These are phyloP conservation scores for Acrobasis suavella DNA, from an alignment of 2,888 invertebrate genomes.

Conservation along the genomic window DNA sequence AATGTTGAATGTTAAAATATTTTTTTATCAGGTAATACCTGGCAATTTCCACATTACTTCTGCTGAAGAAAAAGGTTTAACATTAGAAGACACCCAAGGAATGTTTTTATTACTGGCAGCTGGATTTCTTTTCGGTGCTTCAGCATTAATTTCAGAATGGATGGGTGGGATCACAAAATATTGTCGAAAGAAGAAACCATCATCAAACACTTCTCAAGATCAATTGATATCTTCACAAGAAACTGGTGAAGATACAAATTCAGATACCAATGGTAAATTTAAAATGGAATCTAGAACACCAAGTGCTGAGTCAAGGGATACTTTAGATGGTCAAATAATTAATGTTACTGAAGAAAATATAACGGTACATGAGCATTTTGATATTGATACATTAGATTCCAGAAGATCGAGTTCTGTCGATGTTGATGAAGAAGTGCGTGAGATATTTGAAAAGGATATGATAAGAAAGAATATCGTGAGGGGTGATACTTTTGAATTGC, in stretches of 20 bases:
- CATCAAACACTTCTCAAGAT: constrained; percentile 43
- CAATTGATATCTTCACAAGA: constrained; percentile 46
- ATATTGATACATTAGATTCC: constrained; percentile 48
- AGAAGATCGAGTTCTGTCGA: constrained; percentile 69
- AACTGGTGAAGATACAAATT: constrained; percentile 29
- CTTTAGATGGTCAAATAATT: constrained; percentile 63
- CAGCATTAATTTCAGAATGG: constrained; percentile 86
- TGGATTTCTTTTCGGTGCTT: constrained; percentile 85
- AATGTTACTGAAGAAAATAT: constrained; percentile 61
- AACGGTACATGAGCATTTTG: constrained; percentile 55
- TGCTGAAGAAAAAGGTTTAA: constrained; percentile 87
- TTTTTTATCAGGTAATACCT: constrained; percentile 60
- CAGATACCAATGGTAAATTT: constrained; percentile 40
- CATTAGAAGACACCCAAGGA: constrained; percentile 90
- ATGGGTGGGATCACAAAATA: constrained; percentile 86
- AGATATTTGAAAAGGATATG: constrained; percentile 65
- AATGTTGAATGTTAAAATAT: background rate
- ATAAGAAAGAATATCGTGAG: constrained; percentile 40
- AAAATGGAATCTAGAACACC: constrained; percentile 45
- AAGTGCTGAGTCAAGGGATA: constrained; percentile 57
- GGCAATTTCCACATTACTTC: constrained; percentile 66
- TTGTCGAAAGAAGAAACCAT: constrained; percentile 62
- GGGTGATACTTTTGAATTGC: constrained; percentile 37
- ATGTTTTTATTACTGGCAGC: constrained; percentile 89
- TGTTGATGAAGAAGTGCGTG: constrained; percentile 67